Conservation (phyloP, 2,888 invertebrate genomes). For the Ophion obscuratus region DNA sequence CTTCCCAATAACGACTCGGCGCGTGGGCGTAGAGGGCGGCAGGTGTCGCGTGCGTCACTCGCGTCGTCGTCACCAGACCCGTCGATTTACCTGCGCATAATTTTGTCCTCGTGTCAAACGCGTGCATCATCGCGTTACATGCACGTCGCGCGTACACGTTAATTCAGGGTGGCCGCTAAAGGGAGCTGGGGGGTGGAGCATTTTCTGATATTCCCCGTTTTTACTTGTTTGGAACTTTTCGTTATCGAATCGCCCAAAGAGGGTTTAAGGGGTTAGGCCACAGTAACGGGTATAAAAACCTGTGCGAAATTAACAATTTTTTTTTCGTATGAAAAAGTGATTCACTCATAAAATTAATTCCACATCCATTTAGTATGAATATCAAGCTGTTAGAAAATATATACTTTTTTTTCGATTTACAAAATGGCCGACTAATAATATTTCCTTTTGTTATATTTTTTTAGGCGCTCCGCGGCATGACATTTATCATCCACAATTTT, state of each 20-base stretch:
- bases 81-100: constrained; percentile 88
- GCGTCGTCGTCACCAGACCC: constrained; percentile 92
- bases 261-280: background rate
- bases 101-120: background rate
- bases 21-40: constrained; percentile 91
- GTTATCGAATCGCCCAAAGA: background rate
- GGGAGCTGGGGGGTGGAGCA: background rate
- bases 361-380: too few relatives aligned
- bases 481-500: too few relatives aligned
- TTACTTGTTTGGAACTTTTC: background rate
- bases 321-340: too few relatives aligned
- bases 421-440: too few relatives aligned
- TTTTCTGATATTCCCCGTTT: background rate
- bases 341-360: too few relatives aligned
- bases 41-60: constrained; percentile 92
- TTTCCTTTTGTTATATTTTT: too few relatives aligned
- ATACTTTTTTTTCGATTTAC: too few relatives aligned
- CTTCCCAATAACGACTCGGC: constrained; percentile 92
- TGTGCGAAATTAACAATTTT: too few relatives aligned
- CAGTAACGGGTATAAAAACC: too few relatives aligned
- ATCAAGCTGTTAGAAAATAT: too few relatives aligned
- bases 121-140: background rate
- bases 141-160: background rate
- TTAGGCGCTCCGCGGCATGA: too few relatives aligned
- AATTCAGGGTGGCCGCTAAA: background rate